Conservation (phyloP, 2,797 vertebrate genomes). For the Sylvilagus floridanus region DNA sequence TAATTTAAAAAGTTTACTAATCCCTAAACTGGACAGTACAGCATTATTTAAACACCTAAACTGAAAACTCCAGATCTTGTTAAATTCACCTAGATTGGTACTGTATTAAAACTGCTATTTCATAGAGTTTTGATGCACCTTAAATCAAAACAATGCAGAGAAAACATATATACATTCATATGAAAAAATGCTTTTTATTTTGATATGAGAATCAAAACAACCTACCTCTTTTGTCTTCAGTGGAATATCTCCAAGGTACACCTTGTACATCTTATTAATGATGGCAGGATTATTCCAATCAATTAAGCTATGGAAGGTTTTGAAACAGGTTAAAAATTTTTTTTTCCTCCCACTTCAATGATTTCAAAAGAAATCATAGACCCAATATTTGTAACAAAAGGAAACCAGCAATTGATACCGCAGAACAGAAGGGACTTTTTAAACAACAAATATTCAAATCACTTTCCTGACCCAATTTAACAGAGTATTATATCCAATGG, state of each 20-base stretch:
- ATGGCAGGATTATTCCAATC: slow-evolving; percentile 99
- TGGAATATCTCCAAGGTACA: slow-evolving; percentile 98
- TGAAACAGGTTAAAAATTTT: slow-evolving; percentile 72
- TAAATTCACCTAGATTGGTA: slow-evolving; percentile 6
- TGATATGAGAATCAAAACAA: slow-evolving; percentile 17
- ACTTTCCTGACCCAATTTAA: neutral
- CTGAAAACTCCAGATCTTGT: slow-evolving; percentile 23
- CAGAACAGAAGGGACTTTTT: neutral
- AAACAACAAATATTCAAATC: neutral
- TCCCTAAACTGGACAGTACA: neutral
- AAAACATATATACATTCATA: neutral
- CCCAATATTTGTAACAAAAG: slow-evolving; percentile 59
- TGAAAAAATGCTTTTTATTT: slow-evolving; percentile 27
- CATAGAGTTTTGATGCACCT: neutral
- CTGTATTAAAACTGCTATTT: slow-evolving; percentile 18
- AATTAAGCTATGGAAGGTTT: slow-evolving; percentile 92
- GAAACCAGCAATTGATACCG: neutral
- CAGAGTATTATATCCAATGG: neutral
- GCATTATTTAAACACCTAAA: neutral
- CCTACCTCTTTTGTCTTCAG: slow-evolving; percentile 97
- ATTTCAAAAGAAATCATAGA: slow-evolving; percentile 55
- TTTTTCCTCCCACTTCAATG: slow-evolving; percentile 47
- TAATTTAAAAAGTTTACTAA: neutral
- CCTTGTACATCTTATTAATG: slow-evolving; percentile 98
- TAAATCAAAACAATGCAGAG: slow-evolving; percentile 13